Base-by-base conservation (phyloP, 2,797 vertebrate species). In the Chrysolophus pictus region DNA sequence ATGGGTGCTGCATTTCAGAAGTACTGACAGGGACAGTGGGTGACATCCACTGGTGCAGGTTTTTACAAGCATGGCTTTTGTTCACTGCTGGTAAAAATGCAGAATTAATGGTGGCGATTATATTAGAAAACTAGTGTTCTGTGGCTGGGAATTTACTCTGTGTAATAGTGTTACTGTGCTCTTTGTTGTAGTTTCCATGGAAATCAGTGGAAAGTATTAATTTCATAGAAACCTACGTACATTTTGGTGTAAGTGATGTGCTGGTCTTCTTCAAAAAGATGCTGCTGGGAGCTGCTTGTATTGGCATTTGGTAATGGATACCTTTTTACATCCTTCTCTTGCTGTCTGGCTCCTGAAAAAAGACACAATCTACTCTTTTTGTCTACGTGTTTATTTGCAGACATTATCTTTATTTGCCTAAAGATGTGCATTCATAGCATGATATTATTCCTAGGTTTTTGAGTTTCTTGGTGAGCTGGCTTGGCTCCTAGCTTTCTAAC, bases 271-370 rank as follows among this genome's bases (percentile, higher is more conserved):
- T 9, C n/a, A 44, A 71, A 31, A 31, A 29, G 6, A 3, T 31
- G 4, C 9, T 63, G 17, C 6, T 42, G 8, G 26, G 17, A 14
- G 4, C 35, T 75, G 10, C 10, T 81, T 10, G 42, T 8, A 19
- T 59, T 81, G 28, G 10, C 3, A 2, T 9, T 65, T 72, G 4
- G 37, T 46, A 28, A 3, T 33, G 51, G 6, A 15, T 74, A 26
- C 2, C 3, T 78, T 74, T 64, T 6, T 64, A 5, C 18, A n/a
- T 31, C 11, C 55, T 91, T 21, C 11, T 64, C 12, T 15, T 89
- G 14, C 10, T 78, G 35, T 2, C 3, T 72, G 0, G 0, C 5
- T 64, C 49, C 37, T 10, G 16, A 75, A 46, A 6, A 75, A 22
- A 17, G n/a, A 18, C 4, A 9, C 6, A 3, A 4, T 49, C 33